Conservation (phyloP, 1,140 invertebrate species). For the Calephelis nemesis region DNA sequence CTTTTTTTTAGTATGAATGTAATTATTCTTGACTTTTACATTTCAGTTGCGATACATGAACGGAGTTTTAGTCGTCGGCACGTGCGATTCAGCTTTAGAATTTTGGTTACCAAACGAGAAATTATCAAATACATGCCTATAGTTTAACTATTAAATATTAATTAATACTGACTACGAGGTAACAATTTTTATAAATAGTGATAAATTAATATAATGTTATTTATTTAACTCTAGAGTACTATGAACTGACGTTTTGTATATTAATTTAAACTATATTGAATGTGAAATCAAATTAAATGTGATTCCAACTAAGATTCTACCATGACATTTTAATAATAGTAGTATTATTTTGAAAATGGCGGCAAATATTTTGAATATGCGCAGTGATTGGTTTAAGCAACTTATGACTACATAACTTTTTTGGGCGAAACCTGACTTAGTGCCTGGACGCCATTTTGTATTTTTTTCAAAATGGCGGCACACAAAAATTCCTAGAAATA, state of each 20-base stretch:
- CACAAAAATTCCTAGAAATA: too few species aligned
- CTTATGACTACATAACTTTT: too few species aligned
- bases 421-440: too few species aligned
- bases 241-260: background rate
- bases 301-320: background rate
- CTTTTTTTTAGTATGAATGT: background rate
- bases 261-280: background rate
- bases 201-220: conserved; percentile 1
- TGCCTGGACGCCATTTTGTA: too few species aligned
- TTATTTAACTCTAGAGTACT: background rate
- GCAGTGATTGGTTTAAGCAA: too few species aligned
- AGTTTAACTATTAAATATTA: background rate
- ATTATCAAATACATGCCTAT: conserved; percentile 18
- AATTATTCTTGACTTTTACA: conserved; percentile 21
- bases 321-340: too few species aligned
- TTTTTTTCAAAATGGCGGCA: too few species aligned
- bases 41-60: conserved; percentile 64
- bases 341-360: too few species aligned
- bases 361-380: too few species aligned
- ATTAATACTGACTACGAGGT: conserved; percentile 6
- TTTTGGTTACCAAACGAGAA: conserved; percentile 60
- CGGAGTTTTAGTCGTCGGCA: conserved; percentile 57
- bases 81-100: conserved; percentile 64
- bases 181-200: conserved; percentile 4
- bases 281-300: background rate